Base-by-base conservation (phyloP, 2,888 invertebrate species). In the Gonocerus acuteangulatus region DNA sequence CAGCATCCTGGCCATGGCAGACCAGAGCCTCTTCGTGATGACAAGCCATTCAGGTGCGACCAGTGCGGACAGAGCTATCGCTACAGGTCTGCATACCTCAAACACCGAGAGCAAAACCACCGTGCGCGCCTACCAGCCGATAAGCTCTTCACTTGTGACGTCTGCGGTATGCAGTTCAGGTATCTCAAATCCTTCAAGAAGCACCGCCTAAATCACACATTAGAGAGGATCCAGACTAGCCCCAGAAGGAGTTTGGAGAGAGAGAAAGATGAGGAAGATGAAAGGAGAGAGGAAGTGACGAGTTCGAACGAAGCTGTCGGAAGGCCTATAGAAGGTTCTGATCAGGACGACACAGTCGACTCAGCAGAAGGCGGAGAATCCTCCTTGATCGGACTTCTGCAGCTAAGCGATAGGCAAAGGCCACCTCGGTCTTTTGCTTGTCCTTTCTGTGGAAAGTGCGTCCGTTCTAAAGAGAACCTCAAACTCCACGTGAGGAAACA, bases 31-130 rank as follows among this genome's bases (percentile, higher is more conserved):
- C 71, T 73, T 6, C 32, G 68, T 13, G 86, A 89, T 71, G 91
- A 91, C 73, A 92, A 91, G 71, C 90, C 91, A 13, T 91, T 90
- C 75, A 89, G 90, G 44, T 92, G 91, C 76, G 91, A 91, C 71
- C 91, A 91, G 73, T 92, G 91, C 74, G 91, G 91, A 3, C 91
- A 92, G 72, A 88, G 89, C 71, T 92, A 92, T 76, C 82, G 87
- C 68, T 92, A 91, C 74, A 81, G 90, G 63, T 91, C 90, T 42
- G 90, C 91, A 34, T 86, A 86, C 73, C 84, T 86, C 49, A 85
- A 86, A 72, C 91, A 92, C 72, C 83, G 90, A 57, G 91, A 91
- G 73, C 91, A 91, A 73, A 91, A 92, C 72, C 91, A 92, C 72
- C 83, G 90, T 18, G 90, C 91, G 2, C 79, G 90, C 16, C 78